A percentile compares a stretch with the other conserved stretches of the same genome.
These are phyloP conservation scores for Agrilus mali DNA, from an alignment of 2,888 invertebrate genomes.

Conservation along the genomic window DNA sequence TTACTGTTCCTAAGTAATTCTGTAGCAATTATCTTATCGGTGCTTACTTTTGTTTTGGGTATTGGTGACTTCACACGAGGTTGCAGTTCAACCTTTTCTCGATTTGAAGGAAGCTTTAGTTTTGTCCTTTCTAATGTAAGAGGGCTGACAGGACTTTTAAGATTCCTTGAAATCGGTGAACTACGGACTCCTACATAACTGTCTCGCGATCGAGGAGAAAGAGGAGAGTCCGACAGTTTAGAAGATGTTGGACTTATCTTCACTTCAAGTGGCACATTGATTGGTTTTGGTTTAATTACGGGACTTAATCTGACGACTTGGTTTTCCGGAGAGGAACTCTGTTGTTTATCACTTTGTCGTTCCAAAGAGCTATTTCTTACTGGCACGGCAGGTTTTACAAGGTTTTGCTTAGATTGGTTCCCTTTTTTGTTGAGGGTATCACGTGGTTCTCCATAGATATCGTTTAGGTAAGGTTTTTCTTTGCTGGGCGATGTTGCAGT, in stretches of 20 bases:
- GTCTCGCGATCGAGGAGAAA: slow-evolving; percentile 4
- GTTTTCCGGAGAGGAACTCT: background rate
- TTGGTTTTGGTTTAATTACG: too few species aligned
- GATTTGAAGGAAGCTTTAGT: slow-evolving; percentile 27
- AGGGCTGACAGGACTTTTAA: slow-evolving; percentile 14
- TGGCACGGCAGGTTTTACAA: too few species aligned
- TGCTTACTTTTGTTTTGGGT: slow-evolving; percentile 26
- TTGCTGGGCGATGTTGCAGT: too few species aligned
- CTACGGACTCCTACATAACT: slow-evolving; percentile 3
- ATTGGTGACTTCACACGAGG: slow-evolving; percentile 32
- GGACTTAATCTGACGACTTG: background rate
- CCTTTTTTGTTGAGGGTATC: too few species aligned
- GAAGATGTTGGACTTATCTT: too few species aligned
- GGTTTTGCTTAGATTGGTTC: too few species aligned
- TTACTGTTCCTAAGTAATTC: slow-evolving; percentile 25
- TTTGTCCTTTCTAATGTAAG: slow-evolving; percentile 27
- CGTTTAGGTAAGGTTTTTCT: too few species aligned
- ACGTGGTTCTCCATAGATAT: too few species aligned
- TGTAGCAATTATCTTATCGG: slow-evolving; percentile 31
- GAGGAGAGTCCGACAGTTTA: slow-evolving; percentile 6
- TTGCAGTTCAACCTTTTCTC: slow-evolving; percentile 27
- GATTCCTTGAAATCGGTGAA: slow-evolving; percentile 6
- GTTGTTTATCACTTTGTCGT: background rate
- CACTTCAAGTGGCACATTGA: too few species aligned
- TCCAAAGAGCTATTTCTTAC: background rate